Conservation (phyloP, 2,113 vertebrate species). For the Steatornis caripensis region DNA sequence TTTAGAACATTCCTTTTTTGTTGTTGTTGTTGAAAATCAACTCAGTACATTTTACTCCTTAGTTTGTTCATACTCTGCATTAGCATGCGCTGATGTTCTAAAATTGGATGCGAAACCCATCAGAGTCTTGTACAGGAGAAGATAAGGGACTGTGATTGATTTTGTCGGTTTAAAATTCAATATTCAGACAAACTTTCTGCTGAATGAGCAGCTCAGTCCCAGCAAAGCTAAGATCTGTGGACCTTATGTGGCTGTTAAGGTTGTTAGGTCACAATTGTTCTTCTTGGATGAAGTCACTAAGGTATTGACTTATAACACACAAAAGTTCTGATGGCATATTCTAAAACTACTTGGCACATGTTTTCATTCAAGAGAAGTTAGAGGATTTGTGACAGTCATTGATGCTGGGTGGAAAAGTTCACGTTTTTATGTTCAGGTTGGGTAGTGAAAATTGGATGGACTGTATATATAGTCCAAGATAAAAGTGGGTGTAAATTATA, state of each 20-base stretch:
- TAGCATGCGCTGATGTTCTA: background rate
- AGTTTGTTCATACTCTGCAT: background rate
- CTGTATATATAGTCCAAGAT: background rate
- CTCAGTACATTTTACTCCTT: background rate
- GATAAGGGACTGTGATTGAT: background rate
- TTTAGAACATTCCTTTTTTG: background rate
- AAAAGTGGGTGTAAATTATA: background rate
- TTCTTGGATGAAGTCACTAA: background rate
- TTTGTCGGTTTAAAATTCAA: background rate
- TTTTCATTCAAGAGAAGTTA: background rate
- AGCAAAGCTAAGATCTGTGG: background rate
- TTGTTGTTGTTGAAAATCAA: background rate
- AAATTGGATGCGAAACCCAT: background rate
- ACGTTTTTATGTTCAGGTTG: background rate
- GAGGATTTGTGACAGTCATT: background rate
- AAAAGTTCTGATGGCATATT: background rate
- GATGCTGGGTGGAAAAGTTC: background rate
- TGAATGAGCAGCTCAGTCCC: background rate
- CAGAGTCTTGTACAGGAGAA: background rate
- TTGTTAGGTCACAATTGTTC: background rate
- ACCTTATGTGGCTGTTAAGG: background rate
- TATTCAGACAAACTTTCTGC: background rate
- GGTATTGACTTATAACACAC: background rate
- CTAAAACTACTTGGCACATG: background rate
- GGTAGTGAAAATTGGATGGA: background rate